Conservation (phyloP, 2,797 vertebrate species). For the Tympanoctomys barrerae region DNA sequence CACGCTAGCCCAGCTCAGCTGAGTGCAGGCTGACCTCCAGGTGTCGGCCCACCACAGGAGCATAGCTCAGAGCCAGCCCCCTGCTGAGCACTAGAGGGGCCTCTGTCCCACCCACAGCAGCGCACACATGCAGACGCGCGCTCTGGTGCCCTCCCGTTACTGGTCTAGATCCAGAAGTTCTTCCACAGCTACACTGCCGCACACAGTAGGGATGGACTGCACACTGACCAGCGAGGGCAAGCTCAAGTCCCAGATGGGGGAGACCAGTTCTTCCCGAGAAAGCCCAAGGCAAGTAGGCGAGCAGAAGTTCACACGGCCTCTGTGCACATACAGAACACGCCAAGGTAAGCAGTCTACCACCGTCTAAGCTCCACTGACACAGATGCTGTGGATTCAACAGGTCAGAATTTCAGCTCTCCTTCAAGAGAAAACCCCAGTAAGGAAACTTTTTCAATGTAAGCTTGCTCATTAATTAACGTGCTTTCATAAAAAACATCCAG, state of each 20-base stretch:
- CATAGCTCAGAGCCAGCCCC: neutral
- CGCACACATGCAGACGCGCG: no score
- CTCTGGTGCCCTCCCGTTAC: no score
- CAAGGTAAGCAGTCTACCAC: neutral
- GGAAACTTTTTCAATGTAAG: conserved; percentile 1
- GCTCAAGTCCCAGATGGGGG: neutral
- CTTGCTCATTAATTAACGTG: neutral
- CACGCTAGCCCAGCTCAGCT: no score
- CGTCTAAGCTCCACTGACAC: neutral
- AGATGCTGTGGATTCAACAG: conserved; percentile 16
- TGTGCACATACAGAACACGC: neutral
- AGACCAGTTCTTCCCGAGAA: neutral
- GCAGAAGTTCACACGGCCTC: neutral
- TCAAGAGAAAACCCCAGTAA: neutral
- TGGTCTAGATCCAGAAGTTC: neutral
- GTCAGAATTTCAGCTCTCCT: neutral
- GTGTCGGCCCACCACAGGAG: no score
- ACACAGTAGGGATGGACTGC: neutral
- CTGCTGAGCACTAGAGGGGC: neutral
- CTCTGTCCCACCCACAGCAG: neutral
- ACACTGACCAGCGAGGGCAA: neutral
- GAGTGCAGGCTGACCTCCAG: no score
- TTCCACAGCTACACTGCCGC: neutral
- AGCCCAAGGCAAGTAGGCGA: neutral
- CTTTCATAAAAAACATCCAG: neutral